Base-by-base conservation (phyloP, 2,113 vertebrate species). In the Reinhardtius hippoglossoides region DNA sequence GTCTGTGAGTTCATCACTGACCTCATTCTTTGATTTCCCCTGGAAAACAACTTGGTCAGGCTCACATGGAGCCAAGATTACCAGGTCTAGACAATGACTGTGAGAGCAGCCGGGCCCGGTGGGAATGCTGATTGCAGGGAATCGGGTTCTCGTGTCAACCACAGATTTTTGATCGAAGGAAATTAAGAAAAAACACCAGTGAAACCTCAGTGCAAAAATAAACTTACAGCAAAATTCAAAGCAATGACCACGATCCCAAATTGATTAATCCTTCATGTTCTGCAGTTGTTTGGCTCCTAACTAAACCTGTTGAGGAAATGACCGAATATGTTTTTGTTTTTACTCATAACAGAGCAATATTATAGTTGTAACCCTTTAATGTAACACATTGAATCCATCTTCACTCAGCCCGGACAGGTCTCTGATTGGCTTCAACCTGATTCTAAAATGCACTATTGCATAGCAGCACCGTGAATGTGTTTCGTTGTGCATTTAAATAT, bases 1-100 rank as follows among this genome's bases (percentile, higher is more conserved):
- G 86, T 86, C 82, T 87, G 76, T 26, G 71, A 70, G 81, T 75
- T 89, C 76, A 66, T 85, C 80, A 59, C 66, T 91, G 88, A 92
- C 85, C 84, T 93, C 88, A 82, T 90, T 91, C 87, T 87, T 71
- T 67, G 46, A 77, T 72, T 83, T 83, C 59, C 35, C 23, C 12
- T 62, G 52, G 37, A 82, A 89, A 89, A 90, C 84, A 78, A 78
- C 76, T 67, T 57, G 78, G 74, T 77, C 78, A 63, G 63, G 21
- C 20, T 80, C 73, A 71, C 70, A 71, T 60, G 63, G 64, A 76
- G 72, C 77, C 78, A 74, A 59, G 46, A 73, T 69, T 55, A 71
- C 50, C 68, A 58, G 86, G 88, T 87, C 84, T 79, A 84, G 83
- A 90, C 80, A 57, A 80, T 83, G 77, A 87, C 75, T 73, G 68